These are phyloP conservation scores for Heliconius eleuchia DNA, from an alignment of 1,140 invertebrate species.

Conservation along the genomic window DNA sequence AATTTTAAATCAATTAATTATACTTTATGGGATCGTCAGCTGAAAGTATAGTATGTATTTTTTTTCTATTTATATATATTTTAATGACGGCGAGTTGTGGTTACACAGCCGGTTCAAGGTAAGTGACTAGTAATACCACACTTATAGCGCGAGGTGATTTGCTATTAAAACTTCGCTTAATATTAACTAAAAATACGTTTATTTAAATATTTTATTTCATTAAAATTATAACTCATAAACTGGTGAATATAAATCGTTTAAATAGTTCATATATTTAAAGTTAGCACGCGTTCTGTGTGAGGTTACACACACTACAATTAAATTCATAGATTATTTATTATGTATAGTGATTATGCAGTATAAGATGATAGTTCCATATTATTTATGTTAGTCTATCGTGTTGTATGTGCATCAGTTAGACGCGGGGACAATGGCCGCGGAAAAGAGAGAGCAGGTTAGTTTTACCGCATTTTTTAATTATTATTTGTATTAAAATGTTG, in stretches of 20 bases:
- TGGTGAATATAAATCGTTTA: background rate
- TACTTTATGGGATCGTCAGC: background rate
- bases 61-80: slow-evolving; percentile 8
- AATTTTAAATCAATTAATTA: background rate
- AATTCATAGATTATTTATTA: background rate
- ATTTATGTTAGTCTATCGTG: slow-evolving; percentile 10
- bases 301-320: background rate
- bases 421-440: background rate
- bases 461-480: background rate
- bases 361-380: slow-evolving; percentile 5
- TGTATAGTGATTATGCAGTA: background rate
- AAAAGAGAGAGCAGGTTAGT: slow-evolving; percentile 12
- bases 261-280: background rate
- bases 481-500: background rate
- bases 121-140: slow-evolving; percentile 10
- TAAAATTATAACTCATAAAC: background rate
- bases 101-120: background rate
- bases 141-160: background rate
- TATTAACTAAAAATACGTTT: background rate
- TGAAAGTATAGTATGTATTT: slow-evolving; percentile 1
- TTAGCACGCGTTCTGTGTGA: background rate
- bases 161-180: background rate
- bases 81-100: background rate
- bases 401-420: background rate
- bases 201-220: background rate